Evolutionary conservation across 2,113 vertebrate genomes (phyloP), one percentile per base, ranked within the genome.

Genomic region (Pachycephala philippinensis): DNA sequence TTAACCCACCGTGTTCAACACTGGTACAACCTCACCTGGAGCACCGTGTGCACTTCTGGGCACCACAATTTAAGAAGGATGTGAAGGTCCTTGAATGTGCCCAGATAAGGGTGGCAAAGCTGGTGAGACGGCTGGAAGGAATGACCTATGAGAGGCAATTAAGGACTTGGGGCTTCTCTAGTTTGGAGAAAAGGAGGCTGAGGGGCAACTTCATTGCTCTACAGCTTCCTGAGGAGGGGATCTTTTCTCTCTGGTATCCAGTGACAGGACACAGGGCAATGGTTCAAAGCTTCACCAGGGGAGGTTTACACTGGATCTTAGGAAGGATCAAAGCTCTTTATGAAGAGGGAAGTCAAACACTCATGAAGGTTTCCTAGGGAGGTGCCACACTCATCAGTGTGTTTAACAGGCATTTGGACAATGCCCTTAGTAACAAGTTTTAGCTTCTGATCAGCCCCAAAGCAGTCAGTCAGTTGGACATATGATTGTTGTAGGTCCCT

Each of bases 401-500:
- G 1, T 60, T 47, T 53, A 59, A 60, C 28, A 82, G 20, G 47
- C 39, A 68, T 60, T 53, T 68, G 61, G 30, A 68, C n/a, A 82
- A 53, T 47, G 47, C 30, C 24, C 53, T 68, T 40, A 82, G n/a
- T n/a, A 68, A 53, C 3, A 39, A 13, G 24, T 20, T 89, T 60
- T 45, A 53, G 21, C 37, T 60, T 47, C 39, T 47, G 9, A 26
- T 53, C n/a, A 68, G 78, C 21, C 39, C 16, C 3, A 5, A 53
- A 45, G 15, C 39, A 57, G 45, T 68, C 53, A 60, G 30, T 12
- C 20, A 68, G n/a, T 2, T 40, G 53, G 24, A 60, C 28, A 75
- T 26, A 50, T 21, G 4, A 39, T 17, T 2, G 0, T 3, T 45
- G 33, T 26, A 60, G 9, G 30, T 53, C 14, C 8, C 61, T 23